Percentiles rank a stretch among this genome's conserved stretches.
phyloP scores from a whole-genome alignment of 2,888 invertebrate species.

The Geophilus truncorum region DNA sequence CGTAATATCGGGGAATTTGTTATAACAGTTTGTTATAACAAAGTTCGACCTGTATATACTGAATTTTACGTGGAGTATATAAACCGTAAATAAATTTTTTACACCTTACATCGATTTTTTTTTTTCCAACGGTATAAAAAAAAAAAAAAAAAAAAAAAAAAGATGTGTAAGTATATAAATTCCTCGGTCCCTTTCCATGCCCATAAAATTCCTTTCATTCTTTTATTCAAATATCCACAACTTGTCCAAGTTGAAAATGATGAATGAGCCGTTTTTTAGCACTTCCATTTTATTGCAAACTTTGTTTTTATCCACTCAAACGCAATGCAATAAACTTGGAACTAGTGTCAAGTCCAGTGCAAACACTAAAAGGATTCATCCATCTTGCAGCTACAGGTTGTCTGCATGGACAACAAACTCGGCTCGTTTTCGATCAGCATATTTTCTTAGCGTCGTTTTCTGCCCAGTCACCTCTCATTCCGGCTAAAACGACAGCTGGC shows the following conservation, averaged over 20 bases:
- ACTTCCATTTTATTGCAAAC: background rate
- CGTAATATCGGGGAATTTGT: no score
- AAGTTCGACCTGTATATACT: no score
- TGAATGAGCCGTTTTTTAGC: background rate
- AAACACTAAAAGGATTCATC: slow-evolving; percentile 18
- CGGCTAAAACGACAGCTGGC: background rate
- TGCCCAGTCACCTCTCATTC: background rate
- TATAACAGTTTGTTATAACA: no score
- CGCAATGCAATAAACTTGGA: background rate
- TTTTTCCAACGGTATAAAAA: no score
- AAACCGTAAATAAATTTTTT: background rate
- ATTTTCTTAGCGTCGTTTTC: background rate
- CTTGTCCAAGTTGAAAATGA: background rate
- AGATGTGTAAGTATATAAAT: background rate
- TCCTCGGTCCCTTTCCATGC: background rate
- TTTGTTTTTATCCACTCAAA: slow-evolving; percentile 5
- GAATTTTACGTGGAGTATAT: background rate
- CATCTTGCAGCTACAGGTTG: background rate
- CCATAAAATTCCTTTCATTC: background rate
- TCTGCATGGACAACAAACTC: background rate
- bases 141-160: background rate
- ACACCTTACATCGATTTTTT: background rate
- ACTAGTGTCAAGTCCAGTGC: background rate
- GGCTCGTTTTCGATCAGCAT: background rate
- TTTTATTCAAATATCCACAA: background rate